A percentile compares a stretch with the other conserved stretches of the same genome.
Conservation (phyloP, 2,888 invertebrate genomes). For the Latheticus oryzae region DNA sequence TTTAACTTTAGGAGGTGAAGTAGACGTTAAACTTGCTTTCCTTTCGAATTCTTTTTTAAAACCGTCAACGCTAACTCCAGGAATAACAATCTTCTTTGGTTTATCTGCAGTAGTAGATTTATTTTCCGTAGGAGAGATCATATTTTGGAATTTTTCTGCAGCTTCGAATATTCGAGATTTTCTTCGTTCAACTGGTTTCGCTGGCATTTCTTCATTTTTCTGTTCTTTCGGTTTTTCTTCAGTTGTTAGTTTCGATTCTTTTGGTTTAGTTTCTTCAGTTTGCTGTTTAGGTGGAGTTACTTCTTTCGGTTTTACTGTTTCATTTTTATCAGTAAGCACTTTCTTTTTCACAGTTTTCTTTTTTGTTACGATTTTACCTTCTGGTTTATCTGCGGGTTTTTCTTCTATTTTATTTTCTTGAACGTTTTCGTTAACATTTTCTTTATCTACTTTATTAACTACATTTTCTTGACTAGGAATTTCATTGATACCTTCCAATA, state of each 20-base stretch:
- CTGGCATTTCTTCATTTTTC: conserved; percentile 52
- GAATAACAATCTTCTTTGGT: conserved; percentile 84
- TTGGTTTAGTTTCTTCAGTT: conserved; percentile 44
- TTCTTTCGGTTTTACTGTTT: conserved; percentile 50
- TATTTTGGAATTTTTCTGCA: conserved; percentile 76
- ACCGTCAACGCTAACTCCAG: conserved; percentile 85
- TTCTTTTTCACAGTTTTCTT: conserved; percentile 62
- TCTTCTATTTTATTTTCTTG: conserved; percentile 43
- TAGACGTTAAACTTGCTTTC: conserved; percentile 74
- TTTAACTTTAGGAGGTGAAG: conserved; percentile 62
- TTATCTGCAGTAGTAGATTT: conserved; percentile 66
- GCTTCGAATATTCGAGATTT: conserved; percentile 78
- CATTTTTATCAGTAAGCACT: conserved; percentile 61
- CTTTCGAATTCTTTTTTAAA: conserved; percentile 89
- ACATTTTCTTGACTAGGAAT: conserved; percentile 62
- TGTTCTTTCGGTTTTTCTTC: conserved; percentile 48
- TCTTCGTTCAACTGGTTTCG: conserved; percentile 70
- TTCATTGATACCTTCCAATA: conserved; percentile 62
- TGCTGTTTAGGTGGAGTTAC: conserved; percentile 29
- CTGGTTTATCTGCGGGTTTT: conserved; percentile 46
- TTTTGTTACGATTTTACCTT: conserved; percentile 55
- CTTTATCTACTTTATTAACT: conserved; percentile 55
- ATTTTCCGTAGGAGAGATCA: conserved; percentile 62
- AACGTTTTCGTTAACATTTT: conserved; percentile 52
- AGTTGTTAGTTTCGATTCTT: conserved; percentile 47